Conservation (phyloP, 2,113 vertebrate genomes). For the Ictidomys tridecemlineatus region DNA sequence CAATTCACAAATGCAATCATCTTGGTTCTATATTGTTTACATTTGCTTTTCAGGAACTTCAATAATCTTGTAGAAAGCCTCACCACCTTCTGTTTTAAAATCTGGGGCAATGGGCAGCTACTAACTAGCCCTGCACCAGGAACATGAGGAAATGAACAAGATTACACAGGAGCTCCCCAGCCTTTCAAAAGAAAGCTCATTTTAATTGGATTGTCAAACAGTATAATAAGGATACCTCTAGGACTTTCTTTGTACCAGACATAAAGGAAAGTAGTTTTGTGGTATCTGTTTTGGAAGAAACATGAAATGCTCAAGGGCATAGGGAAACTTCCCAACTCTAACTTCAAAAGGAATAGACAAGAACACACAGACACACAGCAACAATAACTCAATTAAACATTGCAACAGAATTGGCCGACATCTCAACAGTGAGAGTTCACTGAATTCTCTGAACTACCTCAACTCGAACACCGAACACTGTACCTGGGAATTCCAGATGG, state of each 20-base stretch:
- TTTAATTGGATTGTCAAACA: not conserved
- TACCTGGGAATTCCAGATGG: not conserved
- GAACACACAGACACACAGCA: not conserved
- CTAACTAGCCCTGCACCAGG: not conserved
- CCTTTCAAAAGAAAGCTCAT: not conserved
- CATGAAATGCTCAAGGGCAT: slow-evolving; percentile 29
- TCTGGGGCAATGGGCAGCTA: not conserved
- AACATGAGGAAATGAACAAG: not conserved
- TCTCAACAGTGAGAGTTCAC: not conserved
- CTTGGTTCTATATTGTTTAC: not conserved
- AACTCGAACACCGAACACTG: not conserved
- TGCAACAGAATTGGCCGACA: not conserved
- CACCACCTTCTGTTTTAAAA: not conserved
- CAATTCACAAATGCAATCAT: not conserved
- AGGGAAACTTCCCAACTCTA: slow-evolving; percentile 19
- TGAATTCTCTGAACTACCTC: slow-evolving; percentile 10
- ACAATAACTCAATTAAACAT: not conserved
- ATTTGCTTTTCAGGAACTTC: not conserved
- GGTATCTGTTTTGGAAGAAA: slow-evolving; percentile 20
- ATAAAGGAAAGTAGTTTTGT: slow-evolving; percentile 20
- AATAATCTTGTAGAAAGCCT: not conserved
- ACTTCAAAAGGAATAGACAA: slow-evolving; percentile 59
- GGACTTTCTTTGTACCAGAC: slow-evolving; percentile 27
- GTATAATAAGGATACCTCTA: not conserved
- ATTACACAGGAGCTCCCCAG: not conserved